Base-by-base conservation (phyloP, 37 sponge, comb jelly and placozoan species). In the Cladorhizidae sp. region DNA sequence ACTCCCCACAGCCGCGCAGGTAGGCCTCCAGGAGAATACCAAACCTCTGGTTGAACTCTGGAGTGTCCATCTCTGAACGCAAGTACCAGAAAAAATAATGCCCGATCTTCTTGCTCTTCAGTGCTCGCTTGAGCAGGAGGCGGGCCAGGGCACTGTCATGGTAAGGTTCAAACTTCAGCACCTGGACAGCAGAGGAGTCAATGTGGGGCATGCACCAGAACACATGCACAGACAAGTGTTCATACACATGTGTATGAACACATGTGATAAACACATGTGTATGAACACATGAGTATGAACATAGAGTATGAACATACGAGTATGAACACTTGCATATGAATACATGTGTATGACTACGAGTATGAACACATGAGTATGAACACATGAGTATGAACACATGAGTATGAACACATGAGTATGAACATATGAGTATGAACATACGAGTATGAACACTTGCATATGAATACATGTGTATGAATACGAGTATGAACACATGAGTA, bases 81-180 rank as follows among this genome's bases (percentile, higher is more conserved):
- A 96, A 87, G 73, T 91, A 96, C 96, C 96, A 96, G 83, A 83
- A 96, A 78, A 96, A 96, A 91, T 76, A 93, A 79, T 96, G 96
- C 14, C 96, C 96, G 39, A 92, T 90, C 32, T 73, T 54, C 77
- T 96, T 96, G 64, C 91, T 93, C 88, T 80, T 51, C 17, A 96
- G 86, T 15, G 96, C 96, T 38, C 91, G 64, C 65, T 82, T 81
- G 26, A 96, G 80, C 43, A 96, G 85, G 68, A 96, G 85, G 18
- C 93, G 32, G 0, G 91, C 96, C 64, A 96, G 81, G 8, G 93
- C 93, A 77, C 88, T 87, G 73, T 87, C 96, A 57, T 92, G 90
- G 41, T 96, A 93, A 15, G 96, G 64, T 77, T 96, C 96, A 85
- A 96, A 96, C 86, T 96, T 96, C 64, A 88, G 54, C 22, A 88